phyloP scores from a whole-genome alignment of 35 echinoderm and acorn worm species.

The Amphiura filiformis region DNA sequence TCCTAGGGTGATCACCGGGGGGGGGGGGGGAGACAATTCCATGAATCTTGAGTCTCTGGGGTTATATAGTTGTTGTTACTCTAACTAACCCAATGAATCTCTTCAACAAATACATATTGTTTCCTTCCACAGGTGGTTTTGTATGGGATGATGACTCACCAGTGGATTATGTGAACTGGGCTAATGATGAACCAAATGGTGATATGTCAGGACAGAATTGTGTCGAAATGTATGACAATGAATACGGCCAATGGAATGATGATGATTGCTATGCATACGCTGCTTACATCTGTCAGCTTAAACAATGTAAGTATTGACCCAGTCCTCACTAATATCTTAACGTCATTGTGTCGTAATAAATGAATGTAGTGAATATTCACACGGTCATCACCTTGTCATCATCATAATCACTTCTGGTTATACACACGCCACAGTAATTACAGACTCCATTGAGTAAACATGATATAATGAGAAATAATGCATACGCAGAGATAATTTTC shows the following conservation, averaged over 20 bases:
- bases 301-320: conserved; percentile 56
- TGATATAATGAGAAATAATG: too few species aligned
- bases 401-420: too few species aligned
- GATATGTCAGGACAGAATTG: conserved; percentile 60
- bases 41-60: neutral
- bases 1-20: too few species aligned
- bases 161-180: conserved; percentile 77
- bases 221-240: conserved; percentile 77
- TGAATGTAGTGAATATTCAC: neutral
- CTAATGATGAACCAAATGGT: conserved; percentile 67
- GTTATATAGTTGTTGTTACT: too few species aligned
- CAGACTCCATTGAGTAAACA: too few species aligned
- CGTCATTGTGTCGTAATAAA: too few species aligned
- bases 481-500: too few species aligned
- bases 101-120: too few species aligned
- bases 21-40: neutral
- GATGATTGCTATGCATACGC: conserved; percentile 54
- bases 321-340: too few species aligned
- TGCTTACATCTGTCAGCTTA: conserved; percentile 73
- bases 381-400: neutral
- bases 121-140: neutral
- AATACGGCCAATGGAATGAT: conserved; percentile 88
- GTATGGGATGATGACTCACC: conserved; percentile 75
- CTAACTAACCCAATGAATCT: neutral
- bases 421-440: too few species aligned